Evolutionary conservation across 2,888 invertebrate species (phyloP).

Genomic region (Trichogramma evanescens): DNA sequence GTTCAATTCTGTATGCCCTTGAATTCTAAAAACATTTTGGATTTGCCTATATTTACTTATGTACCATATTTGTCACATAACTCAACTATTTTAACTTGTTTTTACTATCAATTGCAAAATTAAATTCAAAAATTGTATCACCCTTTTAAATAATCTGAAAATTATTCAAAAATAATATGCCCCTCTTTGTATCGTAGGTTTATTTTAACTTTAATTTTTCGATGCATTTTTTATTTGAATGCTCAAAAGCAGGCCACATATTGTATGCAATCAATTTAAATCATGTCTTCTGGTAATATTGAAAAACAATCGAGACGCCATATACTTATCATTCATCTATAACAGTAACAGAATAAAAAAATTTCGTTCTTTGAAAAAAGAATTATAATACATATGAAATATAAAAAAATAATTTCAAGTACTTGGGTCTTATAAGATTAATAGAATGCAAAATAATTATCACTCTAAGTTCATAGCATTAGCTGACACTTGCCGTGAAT

Average conservation of each 20-base stretch:
- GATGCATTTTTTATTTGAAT: conserved; percentile 3
- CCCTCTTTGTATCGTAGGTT: not conserved
- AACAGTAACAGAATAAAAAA: not conserved
- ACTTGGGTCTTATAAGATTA: not conserved
- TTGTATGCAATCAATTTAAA: not conserved
- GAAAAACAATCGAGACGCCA: not conserved
- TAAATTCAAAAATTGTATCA: not conserved
- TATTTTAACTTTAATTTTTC: not conserved
- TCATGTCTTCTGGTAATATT: not conserved
- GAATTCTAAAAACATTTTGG: no score
- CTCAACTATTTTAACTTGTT: no score
- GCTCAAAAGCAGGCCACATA: conserved; percentile 1
- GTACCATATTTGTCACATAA: no score
- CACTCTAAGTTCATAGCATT: conserved; percentile 11
- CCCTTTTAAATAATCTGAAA: not conserved
- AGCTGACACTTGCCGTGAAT: conserved; percentile 34
- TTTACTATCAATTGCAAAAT: no score
- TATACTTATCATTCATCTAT: not conserved
- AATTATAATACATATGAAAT: not conserved
- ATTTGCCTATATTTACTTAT: no score
- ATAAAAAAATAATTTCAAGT: not conserved
- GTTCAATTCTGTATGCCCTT: no score
- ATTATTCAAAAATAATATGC: not conserved
- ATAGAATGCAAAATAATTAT: conserved; percentile 6
- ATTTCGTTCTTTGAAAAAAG: not conserved